Conservation (phyloP, 2,113 vertebrate species). For the Aleadryas rufinucha region DNA sequence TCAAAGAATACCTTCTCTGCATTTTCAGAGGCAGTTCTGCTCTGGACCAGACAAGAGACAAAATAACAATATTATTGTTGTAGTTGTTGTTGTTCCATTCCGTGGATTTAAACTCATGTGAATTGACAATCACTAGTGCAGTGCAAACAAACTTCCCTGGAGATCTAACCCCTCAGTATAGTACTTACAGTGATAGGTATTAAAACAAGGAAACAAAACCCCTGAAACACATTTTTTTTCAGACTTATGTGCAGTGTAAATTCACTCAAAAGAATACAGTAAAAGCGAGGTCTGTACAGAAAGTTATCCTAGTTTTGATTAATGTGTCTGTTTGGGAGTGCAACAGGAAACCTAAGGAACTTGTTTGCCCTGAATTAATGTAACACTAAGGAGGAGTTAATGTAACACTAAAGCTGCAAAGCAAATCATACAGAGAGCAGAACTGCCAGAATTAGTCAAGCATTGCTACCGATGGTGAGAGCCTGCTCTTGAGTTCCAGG, state of each 20-base stretch:
- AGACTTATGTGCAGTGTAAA: background rate
- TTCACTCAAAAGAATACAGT: background rate
- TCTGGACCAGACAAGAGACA: background rate
- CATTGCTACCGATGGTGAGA: background rate
- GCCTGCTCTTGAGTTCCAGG: slow-evolving; percentile 33
- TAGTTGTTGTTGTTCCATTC: background rate
- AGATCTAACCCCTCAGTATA: background rate
- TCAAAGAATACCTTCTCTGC: background rate
- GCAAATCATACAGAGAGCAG: background rate
- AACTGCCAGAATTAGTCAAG: background rate
- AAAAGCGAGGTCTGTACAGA: background rate
- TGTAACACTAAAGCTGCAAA: background rate
- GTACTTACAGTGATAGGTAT: background rate
- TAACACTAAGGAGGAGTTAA: slow-evolving; percentile 5
- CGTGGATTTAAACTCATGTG: background rate
- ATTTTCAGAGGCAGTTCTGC: background rate
- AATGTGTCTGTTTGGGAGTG: background rate
- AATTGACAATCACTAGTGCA: background rate
- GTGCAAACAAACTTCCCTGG: background rate
- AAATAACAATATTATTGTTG: background rate
- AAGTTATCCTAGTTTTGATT: background rate
- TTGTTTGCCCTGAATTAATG: background rate
- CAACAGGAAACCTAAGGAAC: background rate
- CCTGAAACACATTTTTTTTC: background rate
- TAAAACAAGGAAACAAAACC: background rate